These are phyloP conservation scores for Drosophila ohnishii DNA, from an alignment of 1,140 invertebrate species.

Conservation along the genomic window DNA sequence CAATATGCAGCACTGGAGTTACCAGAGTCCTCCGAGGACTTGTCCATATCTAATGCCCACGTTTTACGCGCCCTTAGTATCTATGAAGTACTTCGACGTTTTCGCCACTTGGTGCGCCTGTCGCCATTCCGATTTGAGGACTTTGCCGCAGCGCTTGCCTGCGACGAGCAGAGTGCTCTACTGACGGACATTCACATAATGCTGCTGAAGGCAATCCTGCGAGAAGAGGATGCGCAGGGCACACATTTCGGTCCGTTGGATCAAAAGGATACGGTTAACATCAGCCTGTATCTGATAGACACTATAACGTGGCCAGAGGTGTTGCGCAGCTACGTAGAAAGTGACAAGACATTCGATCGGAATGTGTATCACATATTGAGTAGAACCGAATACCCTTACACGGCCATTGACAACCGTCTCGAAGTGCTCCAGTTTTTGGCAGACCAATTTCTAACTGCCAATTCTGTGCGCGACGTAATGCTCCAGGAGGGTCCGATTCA, in stretches of 20 bases:
- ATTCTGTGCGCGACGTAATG: conserved; percentile 95
- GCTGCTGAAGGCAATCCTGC: conserved; percentile 93
- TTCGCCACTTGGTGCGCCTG: conserved; percentile 93
- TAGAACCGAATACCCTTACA: conserved; percentile 95
- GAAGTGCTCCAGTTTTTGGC: conserved; percentile 95
- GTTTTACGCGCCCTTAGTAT: conserved; percentile 92
- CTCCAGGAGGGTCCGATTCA: conserved; percentile 96
- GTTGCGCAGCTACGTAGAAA: conserved; percentile 93
- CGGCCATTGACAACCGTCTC: conserved; percentile 91
- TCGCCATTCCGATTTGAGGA: conserved; percentile 98
- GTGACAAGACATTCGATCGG: conserved; percentile 91
- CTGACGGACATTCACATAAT: conserved; percentile 96
- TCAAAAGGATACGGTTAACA: conserved; percentile 98
- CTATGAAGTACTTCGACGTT: conserved; percentile 97
- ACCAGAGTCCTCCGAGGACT: conserved; percentile 95
- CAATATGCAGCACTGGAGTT: conserved; percentile 90
- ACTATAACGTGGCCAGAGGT: conserved; percentile 97
- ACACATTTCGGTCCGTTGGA: conserved; percentile 98
- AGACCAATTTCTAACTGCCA: conserved; percentile 97
- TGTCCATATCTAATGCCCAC: conserved; percentile 90
- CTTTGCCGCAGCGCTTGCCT: conserved; percentile 95
- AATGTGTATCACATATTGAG: conserved; percentile 88
- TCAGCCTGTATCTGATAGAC: conserved; percentile 95
- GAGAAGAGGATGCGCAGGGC: conserved; percentile 97
- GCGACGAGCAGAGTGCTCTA: conserved; percentile 95